Percentiles rank a stretch among this genome's conserved stretches.
phyloP scores from a whole-genome alignment of 2,888 invertebrate species.

The Amblyjoppa proteus region DNA sequence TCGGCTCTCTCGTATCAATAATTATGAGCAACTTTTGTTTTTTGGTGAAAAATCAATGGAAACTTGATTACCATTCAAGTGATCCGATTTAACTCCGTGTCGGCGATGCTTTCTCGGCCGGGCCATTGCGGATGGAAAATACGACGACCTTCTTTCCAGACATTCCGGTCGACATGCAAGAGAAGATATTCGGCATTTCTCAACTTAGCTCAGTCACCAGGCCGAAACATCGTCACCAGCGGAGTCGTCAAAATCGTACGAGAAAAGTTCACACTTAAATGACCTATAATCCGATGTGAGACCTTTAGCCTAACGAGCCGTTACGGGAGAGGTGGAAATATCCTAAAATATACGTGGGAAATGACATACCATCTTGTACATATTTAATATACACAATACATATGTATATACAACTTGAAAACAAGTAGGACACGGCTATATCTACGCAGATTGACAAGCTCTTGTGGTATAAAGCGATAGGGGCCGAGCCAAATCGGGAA shows the following conservation, averaged over 20 bases:
- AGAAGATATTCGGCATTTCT: background rate
- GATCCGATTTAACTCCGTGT: no score
- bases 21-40: no score
- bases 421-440: conserved; percentile 3
- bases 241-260: background rate
- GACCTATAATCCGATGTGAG: background rate
- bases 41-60: no score
- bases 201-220: conserved; percentile 27
- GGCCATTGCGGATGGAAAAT: conserved; percentile 44
- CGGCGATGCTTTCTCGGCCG: background rate
- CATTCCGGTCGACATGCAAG: background rate
- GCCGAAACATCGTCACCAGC: background rate
- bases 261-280: background rate
- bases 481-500: background rate
- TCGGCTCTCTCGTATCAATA: conserved; percentile 24
- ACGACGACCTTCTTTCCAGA: conserved; percentile 3
- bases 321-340: background rate
- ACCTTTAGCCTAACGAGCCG: background rate
- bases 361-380: background rate
- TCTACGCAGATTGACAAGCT: background rate
- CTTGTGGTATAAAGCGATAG: background rate
- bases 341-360: background rate
- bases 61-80: no score
- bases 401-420: background rate
- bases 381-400: background rate